Conservation (phyloP, 2,797 vertebrate species). For the Anguilla marmorata region DNA sequence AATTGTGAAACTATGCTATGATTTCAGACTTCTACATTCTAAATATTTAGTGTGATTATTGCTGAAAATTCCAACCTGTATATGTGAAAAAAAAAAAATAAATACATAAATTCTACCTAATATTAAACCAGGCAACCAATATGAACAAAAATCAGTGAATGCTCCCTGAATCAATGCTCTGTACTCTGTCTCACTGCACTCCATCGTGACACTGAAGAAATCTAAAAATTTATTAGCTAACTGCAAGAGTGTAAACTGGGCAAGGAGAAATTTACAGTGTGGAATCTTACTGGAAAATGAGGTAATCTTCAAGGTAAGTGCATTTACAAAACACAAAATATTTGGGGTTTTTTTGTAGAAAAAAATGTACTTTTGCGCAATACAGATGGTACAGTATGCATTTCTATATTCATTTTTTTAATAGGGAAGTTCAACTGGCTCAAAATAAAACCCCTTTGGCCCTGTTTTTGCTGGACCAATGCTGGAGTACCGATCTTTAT, state of each 20-base stretch:
- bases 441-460: neutral
- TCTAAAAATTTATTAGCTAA: constrained; percentile 39
- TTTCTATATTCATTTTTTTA: neutral
- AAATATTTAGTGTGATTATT: neutral
- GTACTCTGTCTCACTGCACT: neutral
- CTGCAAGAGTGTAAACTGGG: constrained; percentile 24
- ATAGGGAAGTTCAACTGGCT: neutral
- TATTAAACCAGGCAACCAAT: neutral
- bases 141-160: neutral
- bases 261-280: constrained; percentile 45
- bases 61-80: neutral
- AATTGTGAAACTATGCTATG: neutral
- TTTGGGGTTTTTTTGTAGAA: neutral
- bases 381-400: neutral
- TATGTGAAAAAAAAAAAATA: neutral
- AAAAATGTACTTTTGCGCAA: neutral
- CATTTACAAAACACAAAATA: neutral
- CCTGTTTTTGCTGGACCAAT: neutral
- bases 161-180: neutral
- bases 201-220: neutral
- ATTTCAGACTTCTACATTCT: neutral
- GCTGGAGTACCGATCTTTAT: neutral
- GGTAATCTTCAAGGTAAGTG: constrained; percentile 41
- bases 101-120: neutral
- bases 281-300: constrained; percentile 57